Conservation (phyloP, 2,888 invertebrate species). For the Drosophila histrio region DNA sequence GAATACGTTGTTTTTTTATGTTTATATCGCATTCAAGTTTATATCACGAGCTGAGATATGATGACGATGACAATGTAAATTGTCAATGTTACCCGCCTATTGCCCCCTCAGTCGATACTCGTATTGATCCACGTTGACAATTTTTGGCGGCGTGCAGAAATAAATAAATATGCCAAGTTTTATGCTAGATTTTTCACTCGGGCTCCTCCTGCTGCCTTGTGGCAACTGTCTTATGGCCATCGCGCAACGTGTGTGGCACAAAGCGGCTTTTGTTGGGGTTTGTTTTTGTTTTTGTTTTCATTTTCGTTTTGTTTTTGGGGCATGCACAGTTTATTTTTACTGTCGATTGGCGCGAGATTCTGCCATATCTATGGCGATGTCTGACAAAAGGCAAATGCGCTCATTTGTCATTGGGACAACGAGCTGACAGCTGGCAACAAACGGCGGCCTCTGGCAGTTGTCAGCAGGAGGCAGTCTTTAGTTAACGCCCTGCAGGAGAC, state of each 20-base stretch:
- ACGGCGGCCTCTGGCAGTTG: conserved; percentile 34
- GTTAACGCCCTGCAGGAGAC: conserved; percentile 18
- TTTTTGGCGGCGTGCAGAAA: conserved; percentile 57
- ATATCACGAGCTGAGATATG: conserved; percentile 40
- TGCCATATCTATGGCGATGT: conserved; percentile 55
- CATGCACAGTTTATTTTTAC: conserved; percentile 71
- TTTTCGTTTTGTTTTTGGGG: conserved; percentile 20
- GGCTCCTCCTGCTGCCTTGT: background rate
- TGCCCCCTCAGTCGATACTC: background rate
- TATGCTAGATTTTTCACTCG: conserved; percentile 45
- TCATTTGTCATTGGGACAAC: conserved; percentile 80
- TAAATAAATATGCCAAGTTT: conserved; percentile 57
- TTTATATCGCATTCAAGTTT: conserved; percentile 39
- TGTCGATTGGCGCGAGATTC: conserved; percentile 67
- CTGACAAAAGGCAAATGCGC: conserved; percentile 71
- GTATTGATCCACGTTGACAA: conserved; percentile 75
- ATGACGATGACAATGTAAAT: conserved; percentile 27
- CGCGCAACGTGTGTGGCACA: conserved; percentile 59
- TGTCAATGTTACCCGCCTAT: conserved; percentile 3
- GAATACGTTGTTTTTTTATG: conserved; percentile 59
- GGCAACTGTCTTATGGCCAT: conserved; percentile 8
- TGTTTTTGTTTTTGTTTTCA: conserved; percentile 21
- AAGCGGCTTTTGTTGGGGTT: conserved; percentile 32
- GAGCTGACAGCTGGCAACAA: conserved; percentile 66
- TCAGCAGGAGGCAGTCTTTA: conserved; percentile 28